Evolutionary conservation across 2,888 invertebrate genomes (phyloP).

Genomic region (Neoitamus cyanurus): DNA sequence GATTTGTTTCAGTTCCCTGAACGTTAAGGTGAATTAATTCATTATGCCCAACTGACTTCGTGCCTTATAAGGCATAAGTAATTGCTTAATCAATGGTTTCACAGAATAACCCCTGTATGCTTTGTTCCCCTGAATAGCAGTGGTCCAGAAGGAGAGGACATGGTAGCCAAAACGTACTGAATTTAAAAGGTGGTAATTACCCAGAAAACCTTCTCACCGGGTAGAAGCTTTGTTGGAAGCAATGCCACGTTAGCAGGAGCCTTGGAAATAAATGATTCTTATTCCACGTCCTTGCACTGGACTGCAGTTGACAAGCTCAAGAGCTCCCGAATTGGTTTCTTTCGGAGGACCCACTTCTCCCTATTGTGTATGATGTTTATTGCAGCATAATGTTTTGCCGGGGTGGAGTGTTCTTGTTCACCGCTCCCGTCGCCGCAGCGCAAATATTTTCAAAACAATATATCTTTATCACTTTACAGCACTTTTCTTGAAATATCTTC

Average conservation of each 20-base stretch:
- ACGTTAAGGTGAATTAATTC: not conserved
- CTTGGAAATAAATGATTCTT: not conserved
- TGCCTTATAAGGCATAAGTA: not conserved
- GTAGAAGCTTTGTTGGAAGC: not conserved
- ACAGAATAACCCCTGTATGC: not conserved
- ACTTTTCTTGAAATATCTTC: not conserved
- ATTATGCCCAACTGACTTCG: not conserved
- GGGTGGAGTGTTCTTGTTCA: not conserved
- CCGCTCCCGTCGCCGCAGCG: not conserved
- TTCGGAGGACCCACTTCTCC: not conserved
- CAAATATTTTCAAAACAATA: conserved; percentile 23
- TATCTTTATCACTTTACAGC: conserved; percentile 3
- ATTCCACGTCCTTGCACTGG: not conserved
- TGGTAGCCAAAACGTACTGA: not conserved
- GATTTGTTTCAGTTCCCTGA: not conserved
- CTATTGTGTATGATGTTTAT: not conserved
- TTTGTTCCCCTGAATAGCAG: not conserved
- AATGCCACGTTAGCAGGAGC: not conserved
- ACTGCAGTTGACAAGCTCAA: conserved; percentile 8
- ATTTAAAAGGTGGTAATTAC: not conserved
- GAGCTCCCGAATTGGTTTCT: not conserved
- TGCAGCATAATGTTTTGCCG: not conserved
- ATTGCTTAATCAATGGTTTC: not conserved
- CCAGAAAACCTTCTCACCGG: not conserved
- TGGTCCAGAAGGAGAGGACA: not conserved